Conservation (phyloP, 2,888 invertebrate species). For the Amiota communis region DNA sequence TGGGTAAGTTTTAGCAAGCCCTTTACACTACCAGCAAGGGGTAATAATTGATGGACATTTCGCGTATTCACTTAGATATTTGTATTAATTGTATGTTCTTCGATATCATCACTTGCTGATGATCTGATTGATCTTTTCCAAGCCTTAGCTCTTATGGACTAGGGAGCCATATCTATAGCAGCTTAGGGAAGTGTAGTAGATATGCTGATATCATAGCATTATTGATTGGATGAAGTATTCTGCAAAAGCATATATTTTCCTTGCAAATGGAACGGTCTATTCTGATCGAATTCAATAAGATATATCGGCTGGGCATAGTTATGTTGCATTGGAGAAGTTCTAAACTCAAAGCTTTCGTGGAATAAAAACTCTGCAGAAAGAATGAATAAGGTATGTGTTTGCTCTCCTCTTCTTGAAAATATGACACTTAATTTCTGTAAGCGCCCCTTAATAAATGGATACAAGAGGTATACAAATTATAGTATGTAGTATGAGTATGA, state of each 20-base stretch:
- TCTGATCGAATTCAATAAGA: conserved; percentile 96
- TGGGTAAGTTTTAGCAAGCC: conserved; percentile 77
- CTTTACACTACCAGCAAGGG: conserved; percentile 81
- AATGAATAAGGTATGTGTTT: no score
- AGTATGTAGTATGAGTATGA: no score
- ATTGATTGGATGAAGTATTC: conserved; percentile 77
- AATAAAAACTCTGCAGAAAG: no score
- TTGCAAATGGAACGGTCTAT: conserved; percentile 92
- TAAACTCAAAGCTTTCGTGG: no score
- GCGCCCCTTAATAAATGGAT: no score
- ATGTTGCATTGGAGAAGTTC: conserved; percentile 81
- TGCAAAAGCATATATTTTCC: conserved; percentile 86
- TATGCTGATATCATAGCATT: conserved; percentile 88
- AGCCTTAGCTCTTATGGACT: conserved; percentile 95
- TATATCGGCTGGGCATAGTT: conserved; percentile 91
- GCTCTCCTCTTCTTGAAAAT: no score
- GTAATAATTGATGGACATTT: conserved; percentile 85
- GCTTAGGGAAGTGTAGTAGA: conserved; percentile 93
- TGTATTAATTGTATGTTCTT: conserved; percentile 81
- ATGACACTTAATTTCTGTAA: no score
- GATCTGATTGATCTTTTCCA: conserved; percentile 87
- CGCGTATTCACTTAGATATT: conserved; percentile 87
- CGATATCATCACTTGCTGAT: conserved; percentile 76
- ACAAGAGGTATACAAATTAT: no score
- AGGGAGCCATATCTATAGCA: conserved; percentile 96